Base-by-base conservation (phyloP, 1,140 invertebrate genomes). In the Trichomalopsis sarcophagae region DNA sequence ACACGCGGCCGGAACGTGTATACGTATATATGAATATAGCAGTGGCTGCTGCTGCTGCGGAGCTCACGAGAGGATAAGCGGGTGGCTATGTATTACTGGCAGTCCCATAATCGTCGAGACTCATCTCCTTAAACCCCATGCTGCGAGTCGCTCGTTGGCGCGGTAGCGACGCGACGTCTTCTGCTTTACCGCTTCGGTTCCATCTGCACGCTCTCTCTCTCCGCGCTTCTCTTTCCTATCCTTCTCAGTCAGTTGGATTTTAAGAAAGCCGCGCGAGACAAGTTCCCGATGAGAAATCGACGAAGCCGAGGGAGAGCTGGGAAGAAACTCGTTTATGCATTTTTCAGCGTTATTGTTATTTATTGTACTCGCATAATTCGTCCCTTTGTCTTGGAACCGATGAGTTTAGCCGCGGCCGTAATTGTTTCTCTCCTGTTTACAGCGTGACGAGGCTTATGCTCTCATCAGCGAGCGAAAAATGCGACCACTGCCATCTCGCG, bases 61-160 rank as follows among this genome's bases (percentile, higher is more conserved):
- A 50, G 69, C 69, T 36, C 44, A 27, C 23, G 44, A 74, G 80
- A 82, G 80, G 69, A 82, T 82, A 82, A 74, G 69, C 80, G 71
- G 47, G 40, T 74, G 71, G 80, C 80, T 82, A 76, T 82, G 73
- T 66, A 82, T 85, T 86, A 86, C 84, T 78, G 85, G 87, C 78
- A 89, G 88, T 89, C 81, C 79, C 68, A 84, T 90, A 92, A 92
- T 92, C 91, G 88, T 84, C 84, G 86, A 80, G 89, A 87, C 88
- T 91, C 89, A 92, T 92, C 91, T 92, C 85, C 87, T 82, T 85
- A 87, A 91, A 89, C 89, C 89, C 86, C 88, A 87, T 87, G 89
- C 88, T 88, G 89, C 83, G 89, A 86, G 85, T 87, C 87, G 81
- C 84, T 87, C 79, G 69, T 36, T 82, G 71, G 44, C 73, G 73